Conservation (phyloP, 2,888 invertebrate genomes). For the Macrostomum cliftonense region DNA sequence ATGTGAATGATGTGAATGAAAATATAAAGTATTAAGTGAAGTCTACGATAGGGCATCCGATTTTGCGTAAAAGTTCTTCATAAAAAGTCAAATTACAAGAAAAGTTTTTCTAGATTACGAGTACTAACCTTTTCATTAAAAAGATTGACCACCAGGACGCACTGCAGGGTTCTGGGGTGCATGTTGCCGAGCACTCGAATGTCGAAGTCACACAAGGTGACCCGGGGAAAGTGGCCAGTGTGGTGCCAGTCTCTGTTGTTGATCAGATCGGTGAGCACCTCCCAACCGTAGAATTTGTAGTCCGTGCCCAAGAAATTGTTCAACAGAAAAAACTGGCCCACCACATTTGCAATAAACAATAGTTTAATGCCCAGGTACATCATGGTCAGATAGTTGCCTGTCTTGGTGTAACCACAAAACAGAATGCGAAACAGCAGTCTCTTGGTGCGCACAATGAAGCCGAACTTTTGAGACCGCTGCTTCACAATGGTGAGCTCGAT, state of each 20-base stretch:
- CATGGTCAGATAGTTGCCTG: conserved; percentile 6
- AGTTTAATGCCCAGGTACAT: conserved; percentile 35
- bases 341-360: conserved; percentile 35
- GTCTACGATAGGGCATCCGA: no score
- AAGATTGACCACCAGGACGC: conserved; percentile 20
- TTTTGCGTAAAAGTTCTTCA: no score
- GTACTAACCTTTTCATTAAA: conserved; percentile 19
- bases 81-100: no score
- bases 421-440: background rate
- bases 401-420: conserved; percentile 1
- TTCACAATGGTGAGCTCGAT: no score
- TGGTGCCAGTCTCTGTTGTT: conserved; percentile 29
- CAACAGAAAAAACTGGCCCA: conserved; percentile 39
- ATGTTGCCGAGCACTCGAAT: conserved; percentile 25
- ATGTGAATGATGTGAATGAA: no score
- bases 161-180: conserved; percentile 20
- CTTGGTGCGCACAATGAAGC: background rate
- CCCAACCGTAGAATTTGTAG: conserved; percentile 35
- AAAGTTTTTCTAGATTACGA: no score
- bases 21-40: no score
- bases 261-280: conserved; percentile 38
- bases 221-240: conserved; percentile 28
- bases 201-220: conserved; percentile 34
- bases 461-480: no score
- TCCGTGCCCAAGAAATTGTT: conserved; percentile 38